Evolutionary conservation across 2,888 invertebrate genomes (phyloP), one percentile per base, ranked within the genome.

Genomic region (Nebria salina): DNA sequence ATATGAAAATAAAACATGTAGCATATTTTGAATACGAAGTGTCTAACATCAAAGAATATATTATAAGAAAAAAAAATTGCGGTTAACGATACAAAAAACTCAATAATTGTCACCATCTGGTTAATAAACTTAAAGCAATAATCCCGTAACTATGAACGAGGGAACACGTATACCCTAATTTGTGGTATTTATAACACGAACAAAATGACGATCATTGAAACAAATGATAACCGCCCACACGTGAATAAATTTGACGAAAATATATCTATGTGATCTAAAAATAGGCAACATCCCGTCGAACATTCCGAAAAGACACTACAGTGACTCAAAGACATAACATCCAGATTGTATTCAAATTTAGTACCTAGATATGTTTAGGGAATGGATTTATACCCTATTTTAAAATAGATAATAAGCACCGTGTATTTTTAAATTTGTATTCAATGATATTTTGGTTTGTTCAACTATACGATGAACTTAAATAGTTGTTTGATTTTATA

Each of bases 201-300:
- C 26, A 34, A 34, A n/a, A 72, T 72, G 72, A 72, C 72, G 41
- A 72, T 72, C 72, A 72, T 72, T 26, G 72, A 72, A 72, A 72
- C 72, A 72, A 72, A 72, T 72, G 72, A 72, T 72, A 11, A 72
- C 20, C 26, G 72, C 72, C 72, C 72, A 72, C 72, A 72, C 41
- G 72, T 72, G 72, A 72, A 72, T 72, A 72, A 72, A 72, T 72
- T 34, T 72, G 26, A 26, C 26, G 34, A 25, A 72, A 72, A 68
- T 68, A 68, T 70, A 20, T 34, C 34, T 70, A 11, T 72, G 41
- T 9, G 72, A 72, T 25, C 72, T 72, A 72, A 72, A 72, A 72
- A 72, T 72, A 72, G 26, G n/a, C 20, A 25, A 20, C 20, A 20
- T 25, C 26, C 68, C 68, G 68, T 15, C 26, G 20, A 3, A 68